Base-by-base conservation (phyloP, 2,113 vertebrate species). In the Holacanthus passer region DNA sequence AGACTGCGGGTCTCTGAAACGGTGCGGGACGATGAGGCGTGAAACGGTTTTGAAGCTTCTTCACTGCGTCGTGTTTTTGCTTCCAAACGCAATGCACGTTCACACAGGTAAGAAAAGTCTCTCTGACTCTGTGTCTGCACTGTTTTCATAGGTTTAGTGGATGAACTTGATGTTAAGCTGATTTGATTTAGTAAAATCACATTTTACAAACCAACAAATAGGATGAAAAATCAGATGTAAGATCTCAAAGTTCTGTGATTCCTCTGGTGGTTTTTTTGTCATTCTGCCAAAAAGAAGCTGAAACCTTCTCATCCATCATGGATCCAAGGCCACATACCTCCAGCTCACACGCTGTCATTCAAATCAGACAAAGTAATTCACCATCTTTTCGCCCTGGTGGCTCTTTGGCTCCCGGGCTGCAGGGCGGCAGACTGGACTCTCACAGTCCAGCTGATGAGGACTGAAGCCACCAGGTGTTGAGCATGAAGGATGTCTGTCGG, bases 91-190 rank as follows among this genome's bases (percentile, higher is more conserved):
- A 4, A 60, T 81, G 65, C 81, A 41, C 60, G 78, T 81, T 43
- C 89, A 92, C 11, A 81, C 87, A 74, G 94, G 94, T 95, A 90
- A 85, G 93, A 10, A 8, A 20, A 7, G 27, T 9, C 8, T 29
- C 13, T 24, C 7, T 13, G n/a, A 39, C 43, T 24, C 41, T n/a
- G 6, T 13, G 10, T 20, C 14, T n/a, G 29, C 27, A 5, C 8
- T 31, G 17, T 59, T 53, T 64, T 10, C 10, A n/a, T 14, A 2
- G 0, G 20, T 56, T 3, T 22, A 35, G 4, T 7, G 29, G 5
- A 22, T 11, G 41, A 16, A 70, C 52, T 35, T 14, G 2, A 9
- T 16, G 35, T 22, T 24, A 24, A 43, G n/a, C 11, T 7, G 7
- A 37, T n/a, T 4, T 27, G 7, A 2, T 43, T 22, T 9, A 62